These are phyloP conservation scores for Coleophora deauratella DNA, from an alignment of 2,888 invertebrate species.

Conservation along the genomic window DNA sequence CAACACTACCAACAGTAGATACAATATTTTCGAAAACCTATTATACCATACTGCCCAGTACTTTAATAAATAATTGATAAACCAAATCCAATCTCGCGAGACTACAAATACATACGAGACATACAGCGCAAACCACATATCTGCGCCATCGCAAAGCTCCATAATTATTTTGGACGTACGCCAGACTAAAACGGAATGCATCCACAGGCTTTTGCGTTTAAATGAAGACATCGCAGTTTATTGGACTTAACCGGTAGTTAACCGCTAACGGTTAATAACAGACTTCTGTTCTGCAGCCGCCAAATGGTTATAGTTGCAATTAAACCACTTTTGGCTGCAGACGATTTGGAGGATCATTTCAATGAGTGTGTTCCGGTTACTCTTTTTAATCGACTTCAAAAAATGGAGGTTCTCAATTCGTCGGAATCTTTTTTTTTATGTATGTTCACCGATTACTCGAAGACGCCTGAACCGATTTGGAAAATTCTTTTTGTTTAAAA, in stretches of 20 bases:
- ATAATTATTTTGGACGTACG: conserved; percentile 25
- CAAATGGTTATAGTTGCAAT: background rate
- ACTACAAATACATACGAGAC: background rate
- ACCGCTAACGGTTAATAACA: conserved; percentile 3
- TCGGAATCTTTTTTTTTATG: too few species aligned
- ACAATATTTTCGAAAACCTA: too few species aligned
- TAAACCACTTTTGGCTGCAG: too few species aligned
- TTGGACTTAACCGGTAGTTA: background rate
- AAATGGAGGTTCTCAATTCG: too few species aligned
- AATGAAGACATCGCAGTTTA: conserved; percentile 7
- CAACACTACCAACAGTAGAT: too few species aligned
- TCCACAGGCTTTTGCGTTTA: conserved; percentile 9
- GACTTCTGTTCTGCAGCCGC: background rate
- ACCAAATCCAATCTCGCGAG: conserved; percentile 2
- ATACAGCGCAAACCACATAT: background rate
- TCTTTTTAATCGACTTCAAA: too few species aligned
- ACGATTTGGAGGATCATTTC: too few species aligned
- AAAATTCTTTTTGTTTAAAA: too few species aligned
- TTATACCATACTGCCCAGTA: background rate
- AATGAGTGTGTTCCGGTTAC: too few species aligned
- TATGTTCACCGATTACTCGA: too few species aligned
- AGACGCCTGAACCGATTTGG: too few species aligned
- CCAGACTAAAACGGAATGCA: conserved; percentile 15
- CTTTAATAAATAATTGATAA: background rate
- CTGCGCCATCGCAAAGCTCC: conserved; percentile 16